These are phyloP conservation scores for Drosophila guanche DNA, from an alignment of 1,140 invertebrate genomes.

Conservation along the genomic window DNA sequence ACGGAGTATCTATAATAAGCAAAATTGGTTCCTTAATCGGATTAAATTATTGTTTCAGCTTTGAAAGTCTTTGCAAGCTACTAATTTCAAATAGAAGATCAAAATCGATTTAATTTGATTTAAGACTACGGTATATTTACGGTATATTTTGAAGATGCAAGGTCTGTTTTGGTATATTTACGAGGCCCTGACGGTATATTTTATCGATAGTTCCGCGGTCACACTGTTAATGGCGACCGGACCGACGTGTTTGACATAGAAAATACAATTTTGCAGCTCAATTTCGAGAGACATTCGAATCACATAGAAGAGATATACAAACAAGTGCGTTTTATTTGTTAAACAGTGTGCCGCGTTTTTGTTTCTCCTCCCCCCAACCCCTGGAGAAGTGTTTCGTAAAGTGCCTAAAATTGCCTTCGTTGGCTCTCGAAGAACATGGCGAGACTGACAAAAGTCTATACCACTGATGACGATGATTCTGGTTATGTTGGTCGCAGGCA, in stretches of 20 bases:
- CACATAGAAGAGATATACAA: conserved; percentile 30
- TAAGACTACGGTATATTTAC: too few species aligned
- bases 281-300: conserved; percentile 40
- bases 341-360: conserved; percentile 44
- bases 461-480: conserved; percentile 78
- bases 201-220: too few species aligned
- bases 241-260: conserved; percentile 74
- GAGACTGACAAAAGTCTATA: conserved; percentile 80
- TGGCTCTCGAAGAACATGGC: conserved; percentile 72
- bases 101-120: too few species aligned
- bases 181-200: too few species aligned
- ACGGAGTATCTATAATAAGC: too few species aligned
- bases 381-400: conserved; percentile 53
- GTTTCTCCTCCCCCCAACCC: conserved; percentile 33
- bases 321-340: conserved; percentile 32
- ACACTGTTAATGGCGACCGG: conserved; percentile 65
- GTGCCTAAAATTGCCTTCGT: conserved; percentile 72
- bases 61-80: too few species aligned
- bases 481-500: conserved; percentile 75
- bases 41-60: too few species aligned
- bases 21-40: too few species aligned
- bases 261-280: conserved; percentile 57
- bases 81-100: too few species aligned
- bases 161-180: too few species aligned
- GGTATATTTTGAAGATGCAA: too few species aligned